Conservation (phyloP, 2,888 invertebrate species). For the Stratiomys singularior region DNA sequence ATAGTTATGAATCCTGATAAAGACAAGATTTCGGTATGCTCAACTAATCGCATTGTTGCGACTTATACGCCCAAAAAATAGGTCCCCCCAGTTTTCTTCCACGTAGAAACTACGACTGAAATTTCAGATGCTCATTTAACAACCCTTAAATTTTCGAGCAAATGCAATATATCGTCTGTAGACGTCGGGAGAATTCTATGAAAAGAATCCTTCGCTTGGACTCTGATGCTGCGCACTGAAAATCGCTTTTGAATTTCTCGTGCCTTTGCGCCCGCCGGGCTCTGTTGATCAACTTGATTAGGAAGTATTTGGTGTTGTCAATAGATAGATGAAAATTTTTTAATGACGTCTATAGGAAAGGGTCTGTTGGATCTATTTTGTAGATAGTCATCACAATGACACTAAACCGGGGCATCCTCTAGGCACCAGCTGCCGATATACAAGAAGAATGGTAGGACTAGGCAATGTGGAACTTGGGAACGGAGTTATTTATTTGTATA, state of each 20-base stretch:
- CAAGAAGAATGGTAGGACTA: no score
- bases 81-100: no score
- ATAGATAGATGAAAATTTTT: constrained; percentile 34
- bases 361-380: neutral
- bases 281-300: constrained; percentile 36
- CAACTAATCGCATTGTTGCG: neutral
- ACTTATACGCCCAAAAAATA: neutral
- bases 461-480: no score
- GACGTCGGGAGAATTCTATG: neutral
- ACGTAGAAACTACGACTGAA: no score
- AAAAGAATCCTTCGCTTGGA: neutral
- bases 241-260: neutral
- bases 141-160: neutral
- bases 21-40: no score
- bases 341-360: constrained; percentile 26
- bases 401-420: neutral
- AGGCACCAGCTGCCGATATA: neutral
- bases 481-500: no score
- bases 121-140: neutral
- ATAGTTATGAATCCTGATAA: neutral
- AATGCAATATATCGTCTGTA: neutral
- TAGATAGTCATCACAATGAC: constrained; percentile 26
- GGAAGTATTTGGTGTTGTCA: constrained; percentile 40
- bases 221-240: neutral
- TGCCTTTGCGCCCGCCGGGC: neutral